Base-by-base conservation (phyloP, 2,888 invertebrate genomes). In the Philereme vetulata region DNA sequence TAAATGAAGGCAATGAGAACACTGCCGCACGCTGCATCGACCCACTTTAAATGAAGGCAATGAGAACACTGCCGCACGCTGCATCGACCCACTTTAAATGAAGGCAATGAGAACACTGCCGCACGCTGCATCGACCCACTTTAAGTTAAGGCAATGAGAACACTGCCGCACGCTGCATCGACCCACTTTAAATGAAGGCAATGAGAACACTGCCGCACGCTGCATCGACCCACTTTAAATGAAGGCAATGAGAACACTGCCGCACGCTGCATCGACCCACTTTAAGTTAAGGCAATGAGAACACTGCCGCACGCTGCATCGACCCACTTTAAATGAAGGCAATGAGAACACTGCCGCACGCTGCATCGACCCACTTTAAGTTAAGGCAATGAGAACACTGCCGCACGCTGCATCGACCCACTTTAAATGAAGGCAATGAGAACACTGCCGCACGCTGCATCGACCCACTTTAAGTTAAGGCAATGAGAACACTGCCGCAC, bases 241-340 rank as follows among this genome's bases (percentile, higher is more conserved):
- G n/a, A n/a, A n/a, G 80, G 81, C 80, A 84, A 82, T 82, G 82
- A 78, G 75, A 77, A 48, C 75, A 75, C 11, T 3, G 72, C 73
- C 80, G 73, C 38, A 75, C 70, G 68, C 71, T 79, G 78, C 80
- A 82, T 74, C 77, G 80, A 74, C 75, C 80, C 81, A 82, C 75
- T 87, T 85, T 84, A 84, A n/a, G n/a, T n/a, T n/a, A n/a, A n/a
- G 80, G 81, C 80, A 84, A 82, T 82, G 82, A 78, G 75, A 77
- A 48, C 75, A 75, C 11, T 3, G 72, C 73, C 80, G 73, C 38
- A 75, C 70, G 68, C 71, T 79, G 78, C 80, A 82, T 74, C 77
- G 80, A 74, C 75, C 80, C 81, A 82, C 75, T 87, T 85, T 84
- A 84, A n/a, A n/a, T n/a, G n/a, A n/a, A n/a, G 80, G 81, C 80